Evolutionary conservation across 2,888 invertebrate genomes (phyloP), one percentile per base, ranked within the genome.

Genomic region (Nomada fabriciana): DNA sequence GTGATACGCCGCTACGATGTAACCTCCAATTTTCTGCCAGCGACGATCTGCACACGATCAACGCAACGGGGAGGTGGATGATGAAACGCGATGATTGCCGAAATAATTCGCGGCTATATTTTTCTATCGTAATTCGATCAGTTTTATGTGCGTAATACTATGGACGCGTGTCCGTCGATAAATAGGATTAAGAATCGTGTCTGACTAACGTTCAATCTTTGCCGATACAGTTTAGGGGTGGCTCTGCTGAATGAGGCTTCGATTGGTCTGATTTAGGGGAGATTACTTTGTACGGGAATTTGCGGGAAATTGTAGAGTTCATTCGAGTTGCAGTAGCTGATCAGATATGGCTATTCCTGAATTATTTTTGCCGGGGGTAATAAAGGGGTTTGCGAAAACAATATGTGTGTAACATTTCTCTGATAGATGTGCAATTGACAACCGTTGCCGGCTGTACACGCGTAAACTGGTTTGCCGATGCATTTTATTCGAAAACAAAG

Each of bases 21-120:
- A 87, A 87, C 87, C 84, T 86, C 81, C 87, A 87, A 87, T 87
- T 87, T 86, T 80, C 70, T 76, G 79, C 68, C 76, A 73, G 55
- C 69, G 61, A n/a, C 69, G 74, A 75, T 68, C 75, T 15, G 42
- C 50, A 23, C 72, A 61, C 47, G 77, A 64, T 55, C 63, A 53
- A 25, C 60, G 52, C 52, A 47, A 13, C 11, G 15, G 47, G 47
- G 47, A 4, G 50, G 11, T 25, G 42, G 63, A 25, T 57, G 53
- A 55, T 42, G 73, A 73, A 74, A 79, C 55, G 59, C 13, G 63
- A 72, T 50, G 64, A 71, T 82, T 55, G 76, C 53, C 50, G n/a
- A 55, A 82, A 67, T 76, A 76, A 80, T 75, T 75, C 73, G 57
- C 42, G 20, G 50, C 65, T 67, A 53, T 55, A 65, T 73, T 73